A percentile compares a stretch with the other conserved stretches of the same genome.
phyloP scores from a whole-genome alignment of 2,888 invertebrate species.

The Anoncus sp. region DNA sequence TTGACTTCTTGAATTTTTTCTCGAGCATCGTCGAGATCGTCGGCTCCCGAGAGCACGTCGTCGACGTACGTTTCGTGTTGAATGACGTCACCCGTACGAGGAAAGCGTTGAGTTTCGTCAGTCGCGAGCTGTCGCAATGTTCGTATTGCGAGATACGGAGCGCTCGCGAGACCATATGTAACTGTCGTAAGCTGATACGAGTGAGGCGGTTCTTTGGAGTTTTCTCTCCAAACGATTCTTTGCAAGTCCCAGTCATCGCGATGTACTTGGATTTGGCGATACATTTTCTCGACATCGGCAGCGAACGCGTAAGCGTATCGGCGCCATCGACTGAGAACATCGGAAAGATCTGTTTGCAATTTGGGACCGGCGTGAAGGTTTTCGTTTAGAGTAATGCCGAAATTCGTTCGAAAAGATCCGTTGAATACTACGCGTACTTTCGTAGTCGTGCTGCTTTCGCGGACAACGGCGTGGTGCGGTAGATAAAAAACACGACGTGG shows the following conservation, averaged over 20 bases:
- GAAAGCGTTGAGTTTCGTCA: slow-evolving; percentile 24
- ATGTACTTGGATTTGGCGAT: slow-evolving; percentile 46
- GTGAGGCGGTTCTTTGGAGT: neutral
- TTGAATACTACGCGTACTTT: slow-evolving; percentile 40
- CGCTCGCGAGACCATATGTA: slow-evolving; percentile 42
- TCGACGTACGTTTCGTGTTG: slow-evolving; percentile 45
- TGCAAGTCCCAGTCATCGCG: slow-evolving; percentile 42
- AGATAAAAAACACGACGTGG: slow-evolving; percentile 25
- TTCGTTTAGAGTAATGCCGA: slow-evolving; percentile 27
- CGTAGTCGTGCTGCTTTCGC: slow-evolving; percentile 25
- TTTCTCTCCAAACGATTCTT: slow-evolving; percentile 42
- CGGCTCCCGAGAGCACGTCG: slow-evolving; percentile 52
- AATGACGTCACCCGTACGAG: slow-evolving; percentile 23
- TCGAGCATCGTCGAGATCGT: slow-evolving; percentile 16
- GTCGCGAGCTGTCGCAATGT: slow-evolving; percentile 33
- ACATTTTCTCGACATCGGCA: slow-evolving; percentile 45
- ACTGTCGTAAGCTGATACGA: slow-evolving; percentile 36
- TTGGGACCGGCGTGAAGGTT: slow-evolving; percentile 23
- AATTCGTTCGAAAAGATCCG: slow-evolving; percentile 34
- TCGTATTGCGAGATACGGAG: slow-evolving; percentile 43
- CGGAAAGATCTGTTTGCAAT: slow-evolving; percentile 29
- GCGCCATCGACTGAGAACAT: slow-evolving; percentile 30
- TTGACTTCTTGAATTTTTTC: slow-evolving; percentile 17
- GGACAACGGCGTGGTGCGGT: slow-evolving; percentile 45
- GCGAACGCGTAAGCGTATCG: slow-evolving; percentile 37